These are phyloP conservation scores for Anguilla rostrata DNA, from an alignment of 2,113 vertebrate genomes.

Conservation along the genomic window DNA sequence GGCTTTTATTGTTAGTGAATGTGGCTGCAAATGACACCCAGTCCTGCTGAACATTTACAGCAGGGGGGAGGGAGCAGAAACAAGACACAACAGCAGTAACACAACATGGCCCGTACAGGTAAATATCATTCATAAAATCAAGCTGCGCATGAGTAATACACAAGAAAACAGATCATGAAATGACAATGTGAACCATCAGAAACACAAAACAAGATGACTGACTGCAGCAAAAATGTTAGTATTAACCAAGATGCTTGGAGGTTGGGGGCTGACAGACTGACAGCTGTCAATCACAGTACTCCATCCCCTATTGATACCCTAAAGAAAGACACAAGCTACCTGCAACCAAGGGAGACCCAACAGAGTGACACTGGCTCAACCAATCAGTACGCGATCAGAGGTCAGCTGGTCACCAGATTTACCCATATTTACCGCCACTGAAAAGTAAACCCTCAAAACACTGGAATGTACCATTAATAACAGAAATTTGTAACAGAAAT, in stretches of 20 bases:
- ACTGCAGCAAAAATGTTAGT: background rate
- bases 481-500: too few species aligned
- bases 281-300: background rate
- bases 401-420: background rate
- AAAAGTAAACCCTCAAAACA: too few species aligned
- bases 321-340: too few species aligned
- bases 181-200: background rate
- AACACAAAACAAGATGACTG: background rate
- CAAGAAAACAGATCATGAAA: background rate
- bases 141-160: background rate
- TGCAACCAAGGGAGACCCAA: too few species aligned
- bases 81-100: background rate
- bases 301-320: too few species aligned
- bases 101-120: background rate
- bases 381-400: background rate
- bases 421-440: background rate
- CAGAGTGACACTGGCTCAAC: background rate
- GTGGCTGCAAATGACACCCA: slow-evolving; percentile 45
- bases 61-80: background rate
- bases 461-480: too few species aligned
- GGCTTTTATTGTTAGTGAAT: slow-evolving; percentile 62
- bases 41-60: background rate
- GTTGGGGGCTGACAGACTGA: background rate
- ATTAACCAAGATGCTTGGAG: background rate
- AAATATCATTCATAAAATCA: background rate